These are phyloP conservation scores for Heliocidaris tuberculata DNA, from an alignment of 35 echinoderm and acorn worm genomes.

Conservation along the genomic window DNA sequence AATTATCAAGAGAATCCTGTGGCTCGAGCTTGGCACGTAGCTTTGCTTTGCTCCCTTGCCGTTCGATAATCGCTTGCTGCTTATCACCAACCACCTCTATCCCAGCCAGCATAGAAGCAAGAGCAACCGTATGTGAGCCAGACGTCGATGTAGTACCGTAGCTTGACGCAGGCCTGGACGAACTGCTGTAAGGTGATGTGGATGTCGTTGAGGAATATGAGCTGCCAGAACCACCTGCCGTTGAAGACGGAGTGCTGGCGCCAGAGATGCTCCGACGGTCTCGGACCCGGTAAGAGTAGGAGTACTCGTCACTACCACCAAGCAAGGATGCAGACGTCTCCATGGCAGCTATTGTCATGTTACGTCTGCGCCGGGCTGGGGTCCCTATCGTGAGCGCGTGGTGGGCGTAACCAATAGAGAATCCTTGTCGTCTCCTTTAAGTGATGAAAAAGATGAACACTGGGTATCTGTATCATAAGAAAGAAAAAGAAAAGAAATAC, in stretches of 20 bases:
- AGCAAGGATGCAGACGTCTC: slow-evolving; percentile 49
- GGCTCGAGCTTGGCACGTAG: slow-evolving; percentile 37
- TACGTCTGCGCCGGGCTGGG: slow-evolving; percentile 41
- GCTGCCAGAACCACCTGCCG: background rate
- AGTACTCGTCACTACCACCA: slow-evolving; percentile 40
- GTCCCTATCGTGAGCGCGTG: slow-evolving; percentile 38
- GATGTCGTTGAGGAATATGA: slow-evolving; percentile 39
- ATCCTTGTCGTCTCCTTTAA: background rate
- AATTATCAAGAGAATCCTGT: slow-evolving; percentile 65
- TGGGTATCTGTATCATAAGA: background rate
- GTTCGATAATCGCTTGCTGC: slow-evolving; percentile 30
- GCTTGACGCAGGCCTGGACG: background rate
- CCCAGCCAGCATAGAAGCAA: slow-evolving; percentile 5
- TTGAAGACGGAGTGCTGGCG: background rate
- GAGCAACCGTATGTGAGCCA: background rate
- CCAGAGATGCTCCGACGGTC: slow-evolving; percentile 43
- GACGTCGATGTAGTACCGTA: background rate
- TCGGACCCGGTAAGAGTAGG: slow-evolving; percentile 35
- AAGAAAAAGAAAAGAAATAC: background rate
- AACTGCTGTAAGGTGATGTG: slow-evolving; percentile 33
- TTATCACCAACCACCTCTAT: slow-evolving; percentile 44
- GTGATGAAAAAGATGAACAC: slow-evolving; percentile 2
- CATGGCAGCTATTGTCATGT: slow-evolving; percentile 50
- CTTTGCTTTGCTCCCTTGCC: slow-evolving; percentile 36
- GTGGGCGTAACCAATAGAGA: slow-evolving; percentile 11